phyloP scores from a whole-genome alignment of 2,113 vertebrate genomes.

The Procavia capensis region DNA sequence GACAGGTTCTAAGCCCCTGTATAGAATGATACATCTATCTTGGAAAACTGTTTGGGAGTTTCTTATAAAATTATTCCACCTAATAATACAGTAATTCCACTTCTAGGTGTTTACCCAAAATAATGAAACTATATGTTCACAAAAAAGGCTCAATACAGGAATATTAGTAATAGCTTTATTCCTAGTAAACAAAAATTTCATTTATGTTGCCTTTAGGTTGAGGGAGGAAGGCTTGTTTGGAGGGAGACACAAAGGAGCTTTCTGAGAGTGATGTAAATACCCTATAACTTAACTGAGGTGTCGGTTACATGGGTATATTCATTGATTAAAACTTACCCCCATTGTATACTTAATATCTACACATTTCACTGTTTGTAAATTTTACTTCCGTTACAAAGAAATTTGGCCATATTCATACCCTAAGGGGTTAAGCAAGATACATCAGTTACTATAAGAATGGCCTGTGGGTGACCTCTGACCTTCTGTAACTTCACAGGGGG shows the following conservation, averaged over 20 bases:
- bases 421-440: background rate
- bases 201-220: background rate
- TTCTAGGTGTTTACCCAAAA: too few relatives aligned
- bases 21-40: background rate
- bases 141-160: background rate
- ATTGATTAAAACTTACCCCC: background rate
- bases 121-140: background rate
- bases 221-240: background rate
- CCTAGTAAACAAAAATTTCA: conserved; percentile 2
- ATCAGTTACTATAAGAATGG: background rate
- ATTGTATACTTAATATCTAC: background rate
- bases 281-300: background rate
- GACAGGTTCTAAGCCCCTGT: background rate
- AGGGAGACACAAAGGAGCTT: background rate
- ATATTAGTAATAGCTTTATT: background rate
- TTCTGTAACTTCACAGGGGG: too few relatives aligned
- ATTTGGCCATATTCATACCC: background rate
- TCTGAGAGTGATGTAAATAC: background rate
- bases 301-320: background rate
- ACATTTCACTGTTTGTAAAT: background rate
- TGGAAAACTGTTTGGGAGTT: background rate
- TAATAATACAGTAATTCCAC: background rate
- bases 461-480: too few relatives aligned
- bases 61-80: background rate
- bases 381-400: conserved; percentile 7